Conservation (phyloP, 2,113 vertebrate species). For the Xiphophorus couchianus region DNA sequence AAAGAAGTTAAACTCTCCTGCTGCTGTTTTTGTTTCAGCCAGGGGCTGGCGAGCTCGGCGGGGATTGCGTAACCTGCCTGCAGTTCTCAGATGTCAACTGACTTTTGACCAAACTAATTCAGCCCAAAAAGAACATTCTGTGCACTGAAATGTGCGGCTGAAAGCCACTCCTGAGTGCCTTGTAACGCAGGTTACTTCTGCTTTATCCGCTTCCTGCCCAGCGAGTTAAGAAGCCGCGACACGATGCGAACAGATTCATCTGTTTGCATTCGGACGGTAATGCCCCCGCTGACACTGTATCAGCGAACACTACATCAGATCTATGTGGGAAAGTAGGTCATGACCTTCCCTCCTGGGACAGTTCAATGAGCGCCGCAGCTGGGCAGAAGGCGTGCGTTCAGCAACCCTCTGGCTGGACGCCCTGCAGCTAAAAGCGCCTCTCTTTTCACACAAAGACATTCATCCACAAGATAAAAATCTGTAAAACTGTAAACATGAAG, state of each 20-base stretch:
- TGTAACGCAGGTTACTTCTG: neutral
- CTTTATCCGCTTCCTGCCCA: neutral
- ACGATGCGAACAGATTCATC: slow-evolving; percentile 29
- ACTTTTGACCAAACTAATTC: neutral
- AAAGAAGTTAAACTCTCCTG: slow-evolving; percentile 1
- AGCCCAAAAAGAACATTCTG: slow-evolving; percentile 21
- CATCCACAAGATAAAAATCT: neutral
- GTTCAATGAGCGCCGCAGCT: slow-evolving; percentile 20
- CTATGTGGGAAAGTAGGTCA: slow-evolving; percentile 33
- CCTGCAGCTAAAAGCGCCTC: neutral
- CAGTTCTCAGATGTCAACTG: slow-evolving; percentile 12
- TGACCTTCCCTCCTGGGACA: slow-evolving; percentile 16
- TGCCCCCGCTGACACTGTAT: neutral
- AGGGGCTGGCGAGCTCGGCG: slow-evolving; percentile 7
- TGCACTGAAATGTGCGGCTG: neutral
- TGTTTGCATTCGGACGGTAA: slow-evolving; percentile 13
- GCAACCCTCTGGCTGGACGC: neutral
- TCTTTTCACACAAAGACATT: slow-evolving; percentile 1
- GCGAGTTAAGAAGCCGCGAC: neutral
- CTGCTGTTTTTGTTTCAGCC: slow-evolving; percentile 17
- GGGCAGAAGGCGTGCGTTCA: slow-evolving; percentile 6
- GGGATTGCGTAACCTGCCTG: slow-evolving; percentile 32
- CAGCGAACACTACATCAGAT: neutral
- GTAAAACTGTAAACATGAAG: neutral
- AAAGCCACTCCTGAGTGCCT: neutral